phyloP scores from a whole-genome alignment of 2,797 vertebrate species.

The Gallinago nigripennis region DNA sequence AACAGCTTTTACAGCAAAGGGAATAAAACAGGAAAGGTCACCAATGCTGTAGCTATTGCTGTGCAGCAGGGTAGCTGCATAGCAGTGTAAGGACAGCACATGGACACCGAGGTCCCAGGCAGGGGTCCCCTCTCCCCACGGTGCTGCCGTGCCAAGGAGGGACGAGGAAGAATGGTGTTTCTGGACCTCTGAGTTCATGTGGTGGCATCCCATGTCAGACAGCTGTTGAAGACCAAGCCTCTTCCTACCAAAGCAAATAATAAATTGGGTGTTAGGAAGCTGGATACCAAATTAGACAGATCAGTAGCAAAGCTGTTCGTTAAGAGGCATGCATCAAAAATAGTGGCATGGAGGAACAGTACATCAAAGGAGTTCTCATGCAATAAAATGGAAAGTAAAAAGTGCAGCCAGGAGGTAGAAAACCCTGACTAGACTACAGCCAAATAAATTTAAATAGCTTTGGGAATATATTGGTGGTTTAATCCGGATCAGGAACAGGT shows the following conservation, averaged over 20 bases:
- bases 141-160: not conserved
- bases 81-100: not conserved
- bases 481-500: conserved; percentile 79
- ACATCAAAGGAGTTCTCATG: conserved; percentile 6
- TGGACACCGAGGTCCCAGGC: not conserved
- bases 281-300: not conserved
- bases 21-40: not conserved
- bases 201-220: not conserved
- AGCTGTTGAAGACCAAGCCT: not conserved
- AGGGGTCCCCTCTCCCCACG: not conserved
- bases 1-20: not conserved
- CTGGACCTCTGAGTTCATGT: not conserved
- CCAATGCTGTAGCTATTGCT: not conserved
- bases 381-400: conserved; percentile 59
- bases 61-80: not conserved
- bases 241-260: not conserved
- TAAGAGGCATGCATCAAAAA: not conserved
- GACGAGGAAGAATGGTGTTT: fast-evolving
- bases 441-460: conserved; percentile 75
- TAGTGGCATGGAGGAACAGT: not conserved
- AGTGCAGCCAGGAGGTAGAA: conserved; percentile 53
- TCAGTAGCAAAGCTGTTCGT: not conserved
- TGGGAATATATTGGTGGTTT: conserved; percentile 75
- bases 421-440: conserved; percentile 58
- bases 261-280: not conserved